Base-by-base conservation (phyloP, 1,140 invertebrate genomes). In the Aphelenchoides fujianensis region DNA sequence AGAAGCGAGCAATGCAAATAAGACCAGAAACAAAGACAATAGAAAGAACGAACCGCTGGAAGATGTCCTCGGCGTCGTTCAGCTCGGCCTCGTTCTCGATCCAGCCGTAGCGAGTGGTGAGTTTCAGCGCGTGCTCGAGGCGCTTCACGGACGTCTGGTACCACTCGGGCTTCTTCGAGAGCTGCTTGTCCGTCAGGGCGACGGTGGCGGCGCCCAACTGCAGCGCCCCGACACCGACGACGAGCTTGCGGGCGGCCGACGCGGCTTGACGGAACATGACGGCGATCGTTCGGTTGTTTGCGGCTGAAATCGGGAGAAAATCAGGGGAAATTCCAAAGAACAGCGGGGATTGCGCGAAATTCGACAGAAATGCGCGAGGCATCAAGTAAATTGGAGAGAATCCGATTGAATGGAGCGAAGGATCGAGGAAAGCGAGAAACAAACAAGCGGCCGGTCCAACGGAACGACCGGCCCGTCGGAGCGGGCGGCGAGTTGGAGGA, bases 91-190 rank as follows among this genome's bases (percentile, higher is more conserved):
- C 31, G 48, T 30, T 68, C 63, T 76, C 74, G 48, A 76, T 76
- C 62, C 64, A 76, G 31, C 57, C 69, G 36, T 68, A 67, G 7
- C 55, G 76, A 63, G 55, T 53, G 23, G 69, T 41, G 53, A 62
- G 52, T 67, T 76, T 76, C 19, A 76, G 63, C 9, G 74, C 68
- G 28, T 71, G 41, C 41, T 76, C 74, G 3, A 76, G 53, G 2
- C 69, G 73, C 23, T 27, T 53, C 28, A 76, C 74, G 34, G 75
- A 64, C 19, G 67, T 16, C 41, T 78, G 72, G 57, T 78, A 76
- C 74, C 74, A 76, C 28, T 77, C 74, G 23, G 74, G 74, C 35
- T 76, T 76, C 74, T 76, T 76, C 19, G 28, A 27, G 28, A 76
- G 55, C 55, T 76, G 34, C 48, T 71, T 72, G 64, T 76, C 74